Evolutionary conservation across 2,888 invertebrate species (phyloP).

Genomic region (Mythimna pallens): DNA sequence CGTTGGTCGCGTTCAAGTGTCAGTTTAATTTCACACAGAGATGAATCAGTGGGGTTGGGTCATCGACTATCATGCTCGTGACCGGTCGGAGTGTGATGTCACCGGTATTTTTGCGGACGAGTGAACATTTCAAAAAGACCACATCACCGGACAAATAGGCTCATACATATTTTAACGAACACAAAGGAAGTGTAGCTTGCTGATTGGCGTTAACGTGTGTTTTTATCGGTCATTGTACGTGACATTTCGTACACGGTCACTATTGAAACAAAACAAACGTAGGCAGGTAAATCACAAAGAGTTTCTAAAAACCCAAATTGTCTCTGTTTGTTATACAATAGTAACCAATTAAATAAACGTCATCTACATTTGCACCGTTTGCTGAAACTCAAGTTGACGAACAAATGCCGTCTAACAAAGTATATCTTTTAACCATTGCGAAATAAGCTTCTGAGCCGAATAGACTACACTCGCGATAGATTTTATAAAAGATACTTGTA

Average conservation of each 20-base stretch:
- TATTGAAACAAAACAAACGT: background rate
- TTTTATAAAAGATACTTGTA: constrained; percentile 1
- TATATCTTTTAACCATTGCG: background rate
- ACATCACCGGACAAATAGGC: constrained; percentile 32
- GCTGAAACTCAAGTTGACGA: background rate
- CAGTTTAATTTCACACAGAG: constrained; percentile 31
- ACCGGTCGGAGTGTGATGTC: constrained; percentile 50
- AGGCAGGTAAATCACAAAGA: background rate
- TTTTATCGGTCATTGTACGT: constrained; percentile 13
- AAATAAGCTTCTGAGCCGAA: constrained; percentile 15
- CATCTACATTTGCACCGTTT: constrained; percentile 1
- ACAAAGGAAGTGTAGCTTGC: constrained; percentile 25
- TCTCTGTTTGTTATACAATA: background rate
- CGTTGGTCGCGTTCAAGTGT: constrained; percentile 13
- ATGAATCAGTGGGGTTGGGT: constrained; percentile 48
- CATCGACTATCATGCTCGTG: constrained; percentile 40
- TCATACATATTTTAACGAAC: constrained; percentile 19
- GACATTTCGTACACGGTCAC: background rate
- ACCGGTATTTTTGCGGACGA: constrained; percentile 42
- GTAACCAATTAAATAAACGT: background rate
- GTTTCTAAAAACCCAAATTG: background rate
- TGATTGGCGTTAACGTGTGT: constrained; percentile 17
- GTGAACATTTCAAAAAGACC: constrained; percentile 32
- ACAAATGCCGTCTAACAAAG: constrained; percentile 2
- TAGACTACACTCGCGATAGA: background rate